Conservation (phyloP, 1,140 invertebrate genomes). For the Zaprionus inermis region DNA sequence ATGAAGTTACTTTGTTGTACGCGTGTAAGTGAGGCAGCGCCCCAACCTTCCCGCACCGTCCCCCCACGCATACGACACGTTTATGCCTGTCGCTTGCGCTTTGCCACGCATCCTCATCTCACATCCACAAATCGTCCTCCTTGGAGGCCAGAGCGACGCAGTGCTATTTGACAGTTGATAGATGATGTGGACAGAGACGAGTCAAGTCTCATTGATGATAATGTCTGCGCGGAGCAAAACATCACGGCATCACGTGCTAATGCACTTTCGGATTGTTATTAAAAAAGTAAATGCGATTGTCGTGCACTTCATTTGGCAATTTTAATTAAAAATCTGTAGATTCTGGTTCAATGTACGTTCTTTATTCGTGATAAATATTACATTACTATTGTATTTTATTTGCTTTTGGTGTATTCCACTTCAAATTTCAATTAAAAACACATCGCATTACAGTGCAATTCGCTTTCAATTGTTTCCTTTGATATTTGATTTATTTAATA, state of each 20-base stretch:
- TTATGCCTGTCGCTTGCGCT: background rate
- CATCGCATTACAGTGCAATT: background rate
- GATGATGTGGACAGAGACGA: slow-evolving; percentile 6
- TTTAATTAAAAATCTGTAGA: background rate
- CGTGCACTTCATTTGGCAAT: background rate
- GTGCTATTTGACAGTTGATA: background rate
- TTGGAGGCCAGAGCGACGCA: background rate
- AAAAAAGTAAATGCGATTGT: background rate
- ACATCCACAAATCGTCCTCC: background rate
- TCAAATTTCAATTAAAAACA: background rate
- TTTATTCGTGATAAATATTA: background rate
- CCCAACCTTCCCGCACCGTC: background rate
- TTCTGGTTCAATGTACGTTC: background rate
- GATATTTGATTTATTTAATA: background rate
- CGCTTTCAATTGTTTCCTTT: background rate
- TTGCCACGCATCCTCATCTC: background rate
- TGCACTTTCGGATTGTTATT: background rate
- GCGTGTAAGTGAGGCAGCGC: slow-evolving; percentile 40
- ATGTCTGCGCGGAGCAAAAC: background rate
- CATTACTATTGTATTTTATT: background rate
- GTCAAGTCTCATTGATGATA: slow-evolving; percentile 9
- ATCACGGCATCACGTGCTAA: background rate
- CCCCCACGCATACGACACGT: slow-evolving; percentile 10
- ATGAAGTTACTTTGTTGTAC: slow-evolving; percentile 68
- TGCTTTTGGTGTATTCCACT: background rate